phyloP scores from a whole-genome alignment of 2,888 invertebrate genomes.

The Ornithoptera priamus region DNA sequence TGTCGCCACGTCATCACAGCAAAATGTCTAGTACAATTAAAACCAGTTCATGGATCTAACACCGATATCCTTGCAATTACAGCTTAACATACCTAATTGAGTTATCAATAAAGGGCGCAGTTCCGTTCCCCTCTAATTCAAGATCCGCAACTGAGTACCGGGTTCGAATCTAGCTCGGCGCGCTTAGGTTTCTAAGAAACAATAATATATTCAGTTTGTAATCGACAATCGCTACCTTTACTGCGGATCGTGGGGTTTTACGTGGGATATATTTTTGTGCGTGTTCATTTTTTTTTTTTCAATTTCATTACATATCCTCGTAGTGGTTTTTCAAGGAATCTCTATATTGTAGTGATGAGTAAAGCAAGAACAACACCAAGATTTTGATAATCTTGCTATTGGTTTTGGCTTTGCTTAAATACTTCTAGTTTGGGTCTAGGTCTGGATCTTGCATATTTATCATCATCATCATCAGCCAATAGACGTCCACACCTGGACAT shows the following conservation, averaged over 20 bases:
- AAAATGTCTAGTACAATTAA: background rate
- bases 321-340: background rate
- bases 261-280: constrained; percentile 23
- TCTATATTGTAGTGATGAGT: background rate
- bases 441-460: too few relatives aligned
- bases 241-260: constrained; percentile 30
- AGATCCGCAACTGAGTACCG: constrained; percentile 48
- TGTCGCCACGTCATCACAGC: background rate
- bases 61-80: constrained; percentile 21
- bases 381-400: too few relatives aligned
- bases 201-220: constrained; percentile 34
- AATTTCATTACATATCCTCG: background rate
- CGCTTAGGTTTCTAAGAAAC: constrained; percentile 37
- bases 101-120: constrained; percentile 40
- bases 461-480: too few relatives aligned
- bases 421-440: too few relatives aligned
- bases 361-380: too few relatives aligned
- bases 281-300: constrained; percentile 3
- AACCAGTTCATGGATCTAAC: constrained; percentile 8
- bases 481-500: too few relatives aligned
- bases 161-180: constrained; percentile 33
- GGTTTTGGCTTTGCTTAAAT: too few relatives aligned
- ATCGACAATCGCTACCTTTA: constrained; percentile 27
- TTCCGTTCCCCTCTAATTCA: constrained; percentile 35
- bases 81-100: constrained; percentile 30